Conservation (phyloP, 2,888 invertebrate species). For the Andrena bucephala region DNA sequence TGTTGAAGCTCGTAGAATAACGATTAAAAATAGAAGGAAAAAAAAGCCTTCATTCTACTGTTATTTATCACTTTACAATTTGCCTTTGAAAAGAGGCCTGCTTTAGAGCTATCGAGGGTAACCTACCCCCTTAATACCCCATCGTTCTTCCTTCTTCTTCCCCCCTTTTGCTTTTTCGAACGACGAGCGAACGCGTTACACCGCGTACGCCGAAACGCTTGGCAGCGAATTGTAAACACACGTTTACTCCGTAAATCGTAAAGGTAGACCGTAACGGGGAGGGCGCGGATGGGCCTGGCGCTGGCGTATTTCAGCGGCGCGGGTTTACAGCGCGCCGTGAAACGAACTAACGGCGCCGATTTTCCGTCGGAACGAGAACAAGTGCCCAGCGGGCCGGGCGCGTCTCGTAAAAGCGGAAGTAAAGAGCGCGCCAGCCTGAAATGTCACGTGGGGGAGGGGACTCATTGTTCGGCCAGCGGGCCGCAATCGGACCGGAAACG, state of each 20-base stretch:
- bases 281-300: neutral
- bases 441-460: constrained; percentile 55
- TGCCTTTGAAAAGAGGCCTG: too few relatives aligned
- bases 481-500: constrained; percentile 57
- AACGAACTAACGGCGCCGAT: constrained; percentile 61
- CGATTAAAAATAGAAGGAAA: too few relatives aligned
- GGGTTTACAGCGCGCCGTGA: constrained; percentile 54
- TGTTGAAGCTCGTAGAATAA: too few relatives aligned
- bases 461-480: constrained; percentile 63
- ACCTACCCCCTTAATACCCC: too few relatives aligned
- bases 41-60: too few relatives aligned
- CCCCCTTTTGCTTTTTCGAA: neutral
- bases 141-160: neutral
- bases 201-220: neutral
- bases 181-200: neutral
- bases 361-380: constrained; percentile 51
- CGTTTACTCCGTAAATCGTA: constrained; percentile 43
- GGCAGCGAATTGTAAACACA: constrained; percentile 1
- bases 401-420: constrained; percentile 67
- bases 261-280: constrained; percentile 17
- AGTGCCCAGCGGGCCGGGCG: constrained; percentile 26
- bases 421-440: constrained; percentile 60
- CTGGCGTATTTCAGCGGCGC: constrained; percentile 26
- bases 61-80: too few relatives aligned
- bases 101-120: too few relatives aligned